Evolutionary conservation across 2,888 invertebrate species (phyloP).

Genomic region (Cerastis leucographa): DNA sequence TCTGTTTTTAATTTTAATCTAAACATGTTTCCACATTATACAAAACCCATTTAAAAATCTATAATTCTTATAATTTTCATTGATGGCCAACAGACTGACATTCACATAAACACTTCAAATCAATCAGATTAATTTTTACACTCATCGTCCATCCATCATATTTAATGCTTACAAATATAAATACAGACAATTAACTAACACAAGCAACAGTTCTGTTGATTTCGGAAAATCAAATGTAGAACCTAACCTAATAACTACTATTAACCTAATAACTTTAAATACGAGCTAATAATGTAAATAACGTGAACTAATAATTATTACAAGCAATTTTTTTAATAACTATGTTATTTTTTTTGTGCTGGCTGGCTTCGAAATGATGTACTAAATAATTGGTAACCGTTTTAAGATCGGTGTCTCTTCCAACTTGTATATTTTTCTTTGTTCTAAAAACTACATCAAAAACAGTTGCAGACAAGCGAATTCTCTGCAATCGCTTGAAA

Average conservation of each 20-base stretch:
- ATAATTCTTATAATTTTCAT: constrained; percentile 7
- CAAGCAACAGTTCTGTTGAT: neutral
- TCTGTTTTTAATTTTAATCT: neutral
- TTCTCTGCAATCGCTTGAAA: neutral
- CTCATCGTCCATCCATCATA: neutral
- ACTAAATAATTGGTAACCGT: no score
- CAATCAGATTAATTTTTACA: constrained; percentile 10
- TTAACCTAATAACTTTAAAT: neutral
- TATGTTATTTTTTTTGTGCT: no score
- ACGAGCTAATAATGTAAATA: neutral
- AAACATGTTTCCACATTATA: neutral
- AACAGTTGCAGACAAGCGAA: no score
- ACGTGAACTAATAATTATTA: neutral
- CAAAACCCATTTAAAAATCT: neutral
- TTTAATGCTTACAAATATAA: constrained; percentile 31
- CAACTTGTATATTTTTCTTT: no score
- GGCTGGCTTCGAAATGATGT: no score
- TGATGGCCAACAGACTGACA: constrained; percentile 12
- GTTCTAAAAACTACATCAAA: neutral
- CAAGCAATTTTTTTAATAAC: no score
- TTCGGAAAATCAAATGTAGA: neutral
- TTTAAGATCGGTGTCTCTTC: no score
- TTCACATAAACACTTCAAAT: constrained; percentile 46
- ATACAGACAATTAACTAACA: neutral
- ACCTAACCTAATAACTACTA: neutral